Percentiles rank a stretch among this genome's conserved stretches.
Evolutionary conservation across 2,888 invertebrate species (phyloP).

Genomic region (Callinectes sapidus): DNA sequence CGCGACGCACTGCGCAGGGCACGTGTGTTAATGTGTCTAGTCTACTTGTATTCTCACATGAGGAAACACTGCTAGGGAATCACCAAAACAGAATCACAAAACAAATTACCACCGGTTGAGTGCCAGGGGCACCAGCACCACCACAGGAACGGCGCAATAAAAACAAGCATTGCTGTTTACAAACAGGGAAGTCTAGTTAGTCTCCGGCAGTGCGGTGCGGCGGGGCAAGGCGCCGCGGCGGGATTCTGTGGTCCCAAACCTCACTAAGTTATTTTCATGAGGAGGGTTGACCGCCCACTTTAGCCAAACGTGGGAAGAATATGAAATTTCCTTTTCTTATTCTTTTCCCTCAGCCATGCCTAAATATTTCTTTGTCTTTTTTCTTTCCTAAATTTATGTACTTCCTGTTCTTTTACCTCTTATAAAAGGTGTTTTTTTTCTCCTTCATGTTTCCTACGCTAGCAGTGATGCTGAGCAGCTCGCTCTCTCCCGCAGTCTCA

Average conservation of each 20-base stretch:
- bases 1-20: not conserved
- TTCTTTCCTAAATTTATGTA: not conserved
- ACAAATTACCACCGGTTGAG: not conserved
- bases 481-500: not conserved
- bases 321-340: constrained; percentile 23
- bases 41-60: not conserved
- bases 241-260: constrained; percentile 9
- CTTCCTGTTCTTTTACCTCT: not conserved
- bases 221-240: not conserved
- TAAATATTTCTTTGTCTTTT: not conserved
- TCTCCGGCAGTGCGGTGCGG: not conserved
- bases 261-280: constrained; percentile 36
- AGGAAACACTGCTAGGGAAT: not conserved
- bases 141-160: not conserved
- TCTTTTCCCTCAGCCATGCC: not conserved
- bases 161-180: constrained; percentile 23
- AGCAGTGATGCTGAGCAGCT: not conserved
- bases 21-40: not conserved
- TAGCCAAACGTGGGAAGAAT: not conserved
- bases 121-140: not conserved
- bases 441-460: not conserved
- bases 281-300: constrained; percentile 31
- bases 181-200: not conserved
- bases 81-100: constrained; percentile 3
- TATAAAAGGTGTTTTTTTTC: not conserved